Percentiles rank a stretch among this genome's conserved stretches.
Evolutionary conservation across 2,113 vertebrate species (phyloP).

Genomic region (Neotoma lepida): DNA sequence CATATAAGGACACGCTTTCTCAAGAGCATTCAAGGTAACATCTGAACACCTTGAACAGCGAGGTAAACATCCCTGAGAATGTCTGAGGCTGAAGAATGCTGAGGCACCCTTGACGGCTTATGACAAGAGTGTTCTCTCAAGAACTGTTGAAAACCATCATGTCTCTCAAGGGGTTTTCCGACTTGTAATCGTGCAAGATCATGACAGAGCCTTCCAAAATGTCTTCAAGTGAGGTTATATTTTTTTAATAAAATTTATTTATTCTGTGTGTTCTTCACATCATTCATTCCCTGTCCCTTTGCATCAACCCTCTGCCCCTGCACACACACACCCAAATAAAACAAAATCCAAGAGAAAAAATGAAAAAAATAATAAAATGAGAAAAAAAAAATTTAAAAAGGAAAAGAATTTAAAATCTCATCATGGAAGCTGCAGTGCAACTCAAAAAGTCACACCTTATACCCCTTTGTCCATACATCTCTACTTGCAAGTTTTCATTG

Average conservation of each 20-base stretch:
- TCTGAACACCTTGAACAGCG: not conserved
- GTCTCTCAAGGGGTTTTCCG: not conserved
- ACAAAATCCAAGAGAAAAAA: not conserved
- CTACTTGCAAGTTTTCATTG: not conserved
- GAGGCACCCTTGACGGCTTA: not conserved
- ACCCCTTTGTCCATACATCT: not conserved
- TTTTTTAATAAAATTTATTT: not conserved
- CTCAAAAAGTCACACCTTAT: no score
- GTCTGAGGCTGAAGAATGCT: not conserved
- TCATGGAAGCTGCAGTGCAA: not conserved
- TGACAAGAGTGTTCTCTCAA: not conserved
- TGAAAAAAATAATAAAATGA: not conserved
- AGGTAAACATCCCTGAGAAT: not conserved
- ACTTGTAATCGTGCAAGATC: not conserved
- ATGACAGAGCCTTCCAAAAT: not conserved
- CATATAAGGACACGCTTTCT: not conserved
- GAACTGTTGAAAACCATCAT: not conserved
- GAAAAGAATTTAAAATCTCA: not conserved
- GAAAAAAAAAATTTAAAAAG: not conserved
- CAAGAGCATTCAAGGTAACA: slow-evolving; percentile 1
- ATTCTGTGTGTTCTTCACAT: not conserved
- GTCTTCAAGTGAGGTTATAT: not conserved
- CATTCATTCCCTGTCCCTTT: not conserved
- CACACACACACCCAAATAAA: not conserved
- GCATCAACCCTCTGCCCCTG: not conserved